phyloP scores from a whole-genome alignment of 2,888 invertebrate genomes.

The Phaedon cochleariae region DNA sequence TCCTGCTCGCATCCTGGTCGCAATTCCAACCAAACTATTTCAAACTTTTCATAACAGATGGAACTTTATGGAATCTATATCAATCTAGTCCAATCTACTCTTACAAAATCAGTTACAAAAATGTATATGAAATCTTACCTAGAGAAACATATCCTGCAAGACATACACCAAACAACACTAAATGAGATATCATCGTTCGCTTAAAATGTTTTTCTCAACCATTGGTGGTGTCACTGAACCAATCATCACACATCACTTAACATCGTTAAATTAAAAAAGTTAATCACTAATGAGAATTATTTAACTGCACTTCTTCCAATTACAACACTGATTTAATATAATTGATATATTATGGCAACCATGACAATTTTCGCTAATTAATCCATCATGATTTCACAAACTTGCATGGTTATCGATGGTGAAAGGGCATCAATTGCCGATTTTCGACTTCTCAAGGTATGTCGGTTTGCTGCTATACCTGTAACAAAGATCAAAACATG shows the following conservation, averaged over 20 bases:
- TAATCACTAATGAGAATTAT: neutral
- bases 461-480: too few relatives aligned
- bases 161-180: slow-evolving; percentile 21
- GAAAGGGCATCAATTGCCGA: too few relatives aligned
- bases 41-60: too few relatives aligned
- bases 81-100: too few relatives aligned
- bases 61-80: too few relatives aligned
- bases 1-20: too few relatives aligned
- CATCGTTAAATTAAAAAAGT: neutral
- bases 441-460: too few relatives aligned
- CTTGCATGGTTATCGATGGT: too few relatives aligned
- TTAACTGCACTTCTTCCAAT: slow-evolving; percentile 5
- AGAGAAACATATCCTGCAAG: slow-evolving; percentile 19
- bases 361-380: neutral
- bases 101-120: too few relatives aligned
- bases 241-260: slow-evolving; percentile 11
- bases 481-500: too few relatives aligned
- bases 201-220: slow-evolving; percentile 11
- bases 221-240: slow-evolving; percentile 16
- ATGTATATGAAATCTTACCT: too few relatives aligned
- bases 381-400: neutral
- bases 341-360: neutral
- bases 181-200: slow-evolving; percentile 29
- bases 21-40: too few relatives aligned
- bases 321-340: neutral